These are phyloP conservation scores for Sitta europaea DNA, from an alignment of 2,113 vertebrate species.

Conservation along the genomic window DNA sequence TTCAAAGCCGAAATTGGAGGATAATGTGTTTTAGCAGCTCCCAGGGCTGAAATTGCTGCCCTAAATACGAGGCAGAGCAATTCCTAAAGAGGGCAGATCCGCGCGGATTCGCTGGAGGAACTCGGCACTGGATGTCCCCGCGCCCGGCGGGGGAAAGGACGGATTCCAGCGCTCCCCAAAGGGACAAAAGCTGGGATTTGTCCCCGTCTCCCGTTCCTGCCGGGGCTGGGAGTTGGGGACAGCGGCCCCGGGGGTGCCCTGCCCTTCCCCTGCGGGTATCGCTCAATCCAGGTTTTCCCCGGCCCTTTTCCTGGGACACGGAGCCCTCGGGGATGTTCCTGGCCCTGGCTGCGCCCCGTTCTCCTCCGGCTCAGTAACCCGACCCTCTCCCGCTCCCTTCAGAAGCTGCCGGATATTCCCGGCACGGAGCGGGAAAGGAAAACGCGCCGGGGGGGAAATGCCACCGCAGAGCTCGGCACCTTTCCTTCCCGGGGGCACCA, in stretches of 20 bases:
- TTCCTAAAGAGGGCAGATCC: not conserved
- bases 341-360: not conserved
- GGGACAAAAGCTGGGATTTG: not conserved
- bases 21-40: not conserved
- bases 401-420: rapidly evolving
- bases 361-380: rapidly evolving
- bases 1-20: constrained; percentile 21
- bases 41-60: not conserved
- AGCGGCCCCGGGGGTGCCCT: too few species aligned
- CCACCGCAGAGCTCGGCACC: not conserved
- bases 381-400: not conserved
- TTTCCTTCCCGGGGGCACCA: rapidly evolving
- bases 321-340: not conserved
- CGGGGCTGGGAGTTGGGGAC: rapidly evolving
- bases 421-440: rapidly evolving
- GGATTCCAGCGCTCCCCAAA: not conserved
- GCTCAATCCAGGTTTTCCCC: not conserved
- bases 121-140: not conserved
- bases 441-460: not conserved
- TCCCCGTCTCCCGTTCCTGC: not conserved
- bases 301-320: not conserved
- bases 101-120: not conserved
- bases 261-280: not conserved
- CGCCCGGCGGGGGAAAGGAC: not conserved
- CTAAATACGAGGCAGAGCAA: not conserved